Base-by-base conservation (phyloP, 2,797 vertebrate genomes). In the Orientallactaga sibirica region DNA sequence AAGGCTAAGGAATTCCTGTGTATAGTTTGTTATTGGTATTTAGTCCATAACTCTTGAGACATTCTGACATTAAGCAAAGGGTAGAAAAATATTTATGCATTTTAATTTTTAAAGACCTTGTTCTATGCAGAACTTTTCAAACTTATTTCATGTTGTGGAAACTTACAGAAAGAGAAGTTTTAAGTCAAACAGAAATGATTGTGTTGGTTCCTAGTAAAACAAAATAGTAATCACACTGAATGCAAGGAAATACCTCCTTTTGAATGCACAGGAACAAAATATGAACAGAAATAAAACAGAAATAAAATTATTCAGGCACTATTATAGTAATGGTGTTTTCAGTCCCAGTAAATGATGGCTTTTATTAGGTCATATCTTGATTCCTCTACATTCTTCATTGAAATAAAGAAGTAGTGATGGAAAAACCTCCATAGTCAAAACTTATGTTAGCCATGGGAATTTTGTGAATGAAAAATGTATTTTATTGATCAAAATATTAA, bases 101-200 rank as follows among this genome's bases (percentile, higher is more conserved):
- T 94, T 94, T 71, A 85, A 67, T 76, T 90, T 78, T 88, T 88
- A 91, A 18, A 95, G 70, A 85, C 37, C 1, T 85, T 71, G 2
- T 1, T 85, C 43, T 58, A 33, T 88, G 15, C 7, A 82, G 15
- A 2, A 75, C 15, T 62, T 74, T 70, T 62, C 16, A 86, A 70
- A 88, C 19, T 85, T 66, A 78, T 62, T 61, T 93, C 22, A 70
- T 84, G 11, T 71, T 24, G 2, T 91, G 14, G 48, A 89, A 55
- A 20, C 10, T 87, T 91, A 84, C 67, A 88, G 20, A 84, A 78
- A 91, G 83, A 71, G 1, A 82, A 74, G 1, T 67, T 77, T 83
- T 71, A 58, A 7, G 62, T 62, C 22, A 67, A 70, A 3, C 24
- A 16, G 10, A 62, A 37, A 1, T 84, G 25, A 87, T n/a, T 91